phyloP scores from a whole-genome alignment of 1,140 invertebrate species.

The Piezodorus guildinii region DNA sequence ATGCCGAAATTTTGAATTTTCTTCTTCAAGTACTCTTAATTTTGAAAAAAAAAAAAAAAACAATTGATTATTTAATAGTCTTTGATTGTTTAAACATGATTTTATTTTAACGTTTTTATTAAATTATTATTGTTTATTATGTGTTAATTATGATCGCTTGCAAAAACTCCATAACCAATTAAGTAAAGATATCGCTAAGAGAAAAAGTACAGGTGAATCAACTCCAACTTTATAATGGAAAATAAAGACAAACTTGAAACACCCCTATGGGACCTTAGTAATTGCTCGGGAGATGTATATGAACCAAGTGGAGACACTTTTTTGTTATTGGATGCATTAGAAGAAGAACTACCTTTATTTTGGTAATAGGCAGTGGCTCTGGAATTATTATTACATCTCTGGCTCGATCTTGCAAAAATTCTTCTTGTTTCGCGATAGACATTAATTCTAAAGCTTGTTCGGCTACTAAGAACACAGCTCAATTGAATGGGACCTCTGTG shows the following conservation, averaged over 20 bases:
- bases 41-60: no score
- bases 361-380: conserved; percentile 89
- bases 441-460: conserved; percentile 67
- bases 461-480: conserved; percentile 52
- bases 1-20: no score
- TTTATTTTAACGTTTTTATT: no score
- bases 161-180: conserved; percentile 64
- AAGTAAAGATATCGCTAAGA: conserved; percentile 20
- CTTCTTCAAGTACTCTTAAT: no score
- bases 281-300: conserved; percentile 50
- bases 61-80: no score
- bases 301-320: conserved; percentile 95
- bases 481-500: conserved; percentile 43
- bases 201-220: conserved; percentile 7
- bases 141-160: conserved; percentile 52
- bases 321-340: conserved; percentile 84
- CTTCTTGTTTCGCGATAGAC: conserved; percentile 60
- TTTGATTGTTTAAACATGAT: no score
- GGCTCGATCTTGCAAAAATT: conserved; percentile 49
- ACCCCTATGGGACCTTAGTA: conserved; percentile 12
- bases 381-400: conserved; percentile 84
- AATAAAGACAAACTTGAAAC: conserved; percentile 2
- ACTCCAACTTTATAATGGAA: not conserved
- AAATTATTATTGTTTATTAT: no score
- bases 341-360: conserved; percentile 61